phyloP scores from a whole-genome alignment of 2,113 vertebrate genomes.

The Psilopsiagon aurifrons region DNA sequence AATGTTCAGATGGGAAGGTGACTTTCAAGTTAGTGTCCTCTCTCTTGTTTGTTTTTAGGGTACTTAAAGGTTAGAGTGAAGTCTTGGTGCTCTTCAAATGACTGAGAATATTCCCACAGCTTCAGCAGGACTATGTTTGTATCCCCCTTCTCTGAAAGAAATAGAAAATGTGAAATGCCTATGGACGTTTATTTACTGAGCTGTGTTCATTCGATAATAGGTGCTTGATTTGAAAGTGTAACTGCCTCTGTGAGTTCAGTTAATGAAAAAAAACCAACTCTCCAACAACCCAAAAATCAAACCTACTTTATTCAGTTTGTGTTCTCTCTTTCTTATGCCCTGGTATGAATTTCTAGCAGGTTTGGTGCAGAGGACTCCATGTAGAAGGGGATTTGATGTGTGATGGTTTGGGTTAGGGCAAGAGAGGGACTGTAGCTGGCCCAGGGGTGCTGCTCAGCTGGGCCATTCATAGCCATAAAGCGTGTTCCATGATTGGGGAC shows the following conservation, averaged over 20 bases:
- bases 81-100: not conserved
- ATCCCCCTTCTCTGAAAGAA: not conserved
- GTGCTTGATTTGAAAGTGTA: not conserved
- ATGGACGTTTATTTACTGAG: not conserved
- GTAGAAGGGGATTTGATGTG: not conserved
- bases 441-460: not conserved
- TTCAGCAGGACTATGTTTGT: not conserved
- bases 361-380: not conserved
- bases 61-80: not conserved
- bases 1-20: not conserved
- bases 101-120: not conserved
- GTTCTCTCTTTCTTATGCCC: not conserved
- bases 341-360: not conserved
- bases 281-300: not conserved
- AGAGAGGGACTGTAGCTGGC: not conserved
- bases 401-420: not conserved
- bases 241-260: not conserved
- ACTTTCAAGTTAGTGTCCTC: not conserved
- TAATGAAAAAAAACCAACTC: not conserved
- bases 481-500: accelerated
- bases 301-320: not conserved
- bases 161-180: not conserved
- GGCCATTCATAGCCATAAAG: accelerated
- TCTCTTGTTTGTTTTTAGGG: not conserved
- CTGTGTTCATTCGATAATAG: not conserved